Percentiles rank a stretch among this genome's conserved stretches.
Evolutionary conservation across 2,888 invertebrate genomes (phyloP).

Genomic region (Netelia virgata): DNA sequence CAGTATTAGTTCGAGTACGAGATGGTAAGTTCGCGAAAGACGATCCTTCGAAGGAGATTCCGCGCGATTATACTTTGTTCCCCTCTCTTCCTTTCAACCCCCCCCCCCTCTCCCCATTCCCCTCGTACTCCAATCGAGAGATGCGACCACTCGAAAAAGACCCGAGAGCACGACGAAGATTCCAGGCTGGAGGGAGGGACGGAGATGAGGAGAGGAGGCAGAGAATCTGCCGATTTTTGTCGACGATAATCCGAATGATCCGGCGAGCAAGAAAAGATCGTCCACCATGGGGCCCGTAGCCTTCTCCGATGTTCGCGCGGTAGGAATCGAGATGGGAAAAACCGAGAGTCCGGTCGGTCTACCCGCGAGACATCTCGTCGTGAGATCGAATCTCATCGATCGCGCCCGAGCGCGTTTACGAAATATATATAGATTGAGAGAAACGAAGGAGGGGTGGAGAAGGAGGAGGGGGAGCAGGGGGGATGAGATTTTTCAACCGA

Average conservation of each 20-base stretch:
- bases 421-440: constrained; percentile 37
- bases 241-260: constrained; percentile 72
- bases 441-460: no score
- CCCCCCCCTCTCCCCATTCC: constrained; percentile 38
- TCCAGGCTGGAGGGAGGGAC: constrained; percentile 27
- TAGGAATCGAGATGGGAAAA: constrained; percentile 22
- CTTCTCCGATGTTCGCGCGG: neutral
- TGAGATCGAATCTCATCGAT: constrained; percentile 69
- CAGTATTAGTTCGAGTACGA: constrained; percentile 40
- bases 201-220: neutral
- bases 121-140: constrained; percentile 58
- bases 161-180: constrained; percentile 29
- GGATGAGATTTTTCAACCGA: constrained; percentile 43
- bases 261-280: constrained; percentile 65
- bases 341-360: constrained; percentile 54
- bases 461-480: neutral
- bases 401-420: constrained; percentile 53
- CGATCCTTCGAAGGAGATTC: constrained; percentile 74
- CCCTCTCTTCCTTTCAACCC: constrained; percentile 65
- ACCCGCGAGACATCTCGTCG: constrained; percentile 67
- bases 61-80: constrained; percentile 68
- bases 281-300: constrained; percentile 13
- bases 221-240: constrained; percentile 65
- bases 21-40: constrained; percentile 62
- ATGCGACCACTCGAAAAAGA: constrained; percentile 65